A percentile compares a stretch with the other conserved stretches of the same genome.
These are phyloP conservation scores for Macheiramphus alcinus DNA, from an alignment of 2,113 vertebrate species.

Conservation along the genomic window DNA sequence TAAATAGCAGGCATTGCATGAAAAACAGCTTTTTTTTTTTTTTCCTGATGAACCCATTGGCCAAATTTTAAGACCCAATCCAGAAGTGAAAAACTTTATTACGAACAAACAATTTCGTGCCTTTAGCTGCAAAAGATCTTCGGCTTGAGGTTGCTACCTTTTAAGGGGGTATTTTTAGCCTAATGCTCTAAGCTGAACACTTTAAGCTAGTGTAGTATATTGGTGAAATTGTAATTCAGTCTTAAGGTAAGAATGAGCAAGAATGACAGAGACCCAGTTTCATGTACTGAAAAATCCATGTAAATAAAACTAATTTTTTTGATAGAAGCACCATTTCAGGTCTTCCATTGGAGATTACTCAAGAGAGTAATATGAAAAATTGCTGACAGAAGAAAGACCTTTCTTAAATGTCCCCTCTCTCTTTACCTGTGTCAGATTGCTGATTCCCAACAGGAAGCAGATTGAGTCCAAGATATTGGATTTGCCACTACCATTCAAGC, in stretches of 20 bases:
- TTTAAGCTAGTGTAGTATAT: background rate
- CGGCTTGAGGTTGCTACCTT: background rate
- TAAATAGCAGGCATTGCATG: background rate
- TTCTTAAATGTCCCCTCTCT: background rate
- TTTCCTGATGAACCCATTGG: background rate
- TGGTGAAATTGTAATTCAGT: background rate
- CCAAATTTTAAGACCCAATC: background rate
- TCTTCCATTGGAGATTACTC: rapidly evolving
- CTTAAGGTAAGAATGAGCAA: background rate
- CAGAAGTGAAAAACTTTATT: background rate
- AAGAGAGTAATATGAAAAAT: rapidly evolving
- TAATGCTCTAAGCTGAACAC: background rate
- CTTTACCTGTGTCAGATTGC: constrained; percentile 86
- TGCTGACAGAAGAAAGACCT: background rate
- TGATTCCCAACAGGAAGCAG: constrained; percentile 93
- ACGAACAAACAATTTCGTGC: background rate
- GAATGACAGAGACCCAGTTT: background rate
- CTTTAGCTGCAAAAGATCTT: background rate
- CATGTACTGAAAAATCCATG: background rate
- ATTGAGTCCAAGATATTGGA: constrained; percentile 96
- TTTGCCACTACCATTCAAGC: constrained; percentile 96
- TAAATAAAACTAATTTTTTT: background rate
- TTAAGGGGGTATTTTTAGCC: background rate
- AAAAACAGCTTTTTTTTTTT: background rate
- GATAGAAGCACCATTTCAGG: background rate